Base-by-base conservation (phyloP, 2,888 invertebrate species). In the Synanthedon tipuliformis region DNA sequence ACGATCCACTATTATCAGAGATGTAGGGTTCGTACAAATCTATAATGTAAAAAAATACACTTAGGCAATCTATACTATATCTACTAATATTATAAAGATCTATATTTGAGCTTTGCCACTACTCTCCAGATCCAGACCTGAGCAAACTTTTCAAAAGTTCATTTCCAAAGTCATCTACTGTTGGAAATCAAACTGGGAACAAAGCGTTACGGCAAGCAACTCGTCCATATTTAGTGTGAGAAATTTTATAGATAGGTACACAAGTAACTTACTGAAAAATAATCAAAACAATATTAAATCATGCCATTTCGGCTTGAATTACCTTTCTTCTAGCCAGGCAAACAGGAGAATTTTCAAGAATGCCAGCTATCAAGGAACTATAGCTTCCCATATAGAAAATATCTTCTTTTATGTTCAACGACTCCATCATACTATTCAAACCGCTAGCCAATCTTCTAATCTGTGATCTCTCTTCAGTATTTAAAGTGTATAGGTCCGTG, bases 381-480 rank as follows among this genome's bases (percentile, higher is more conserved):
- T 89, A 89, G 34, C 86, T 80, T 3, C 93, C 93, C 64, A 93
- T 73, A 51, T 89, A 89, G 64, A 88, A 93, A 23, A 92, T 79
- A 65, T 93, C 92, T 61, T 92, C 92, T 56, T 87, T 89, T 7
- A 90, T 81, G 59, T 90, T 88, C 73, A 92, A 81, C 13, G 89
- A 86, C 40, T 90, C 87, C 56, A 91, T 65, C 68, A 91, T 69
- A 55, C 85, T 88, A 57, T 90, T 87, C 3, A 90, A 61, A 13
- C 88, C 78, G 59, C 85, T 82, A 1, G 88, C 88, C 41, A 89
- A 60, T 55, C 89, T 80, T 51, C 86, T 63, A 0, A 88, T 76
- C 56, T 73, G 70, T 3, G 81, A 74, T 50, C 86, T 76, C 55
- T 88, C 83, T 5, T 80, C 75, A 55, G 59, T 61, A 2, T 73